Evolutionary conservation across 2,797 vertebrate genomes (phyloP).

Genomic region (Balearica regulorum): DNA sequence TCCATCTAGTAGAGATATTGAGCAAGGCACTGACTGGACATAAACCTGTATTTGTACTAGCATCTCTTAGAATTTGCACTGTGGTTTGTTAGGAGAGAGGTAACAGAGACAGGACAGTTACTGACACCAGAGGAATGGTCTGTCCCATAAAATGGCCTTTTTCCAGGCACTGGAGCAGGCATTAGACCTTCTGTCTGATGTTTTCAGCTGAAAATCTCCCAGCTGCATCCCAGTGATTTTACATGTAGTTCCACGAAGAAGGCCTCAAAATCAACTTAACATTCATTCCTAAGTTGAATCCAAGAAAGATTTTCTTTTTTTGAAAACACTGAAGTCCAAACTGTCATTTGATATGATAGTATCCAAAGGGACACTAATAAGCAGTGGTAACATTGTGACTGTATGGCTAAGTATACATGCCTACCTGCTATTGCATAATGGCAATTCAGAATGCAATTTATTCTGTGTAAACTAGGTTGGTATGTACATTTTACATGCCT

Average conservation of each 20-base stretch:
- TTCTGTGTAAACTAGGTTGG: not conserved
- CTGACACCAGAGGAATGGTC: fast-evolving
- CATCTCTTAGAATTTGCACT: not conserved
- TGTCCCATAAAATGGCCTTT: not conserved
- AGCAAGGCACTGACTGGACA: fast-evolving
- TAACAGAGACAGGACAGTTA: not conserved
- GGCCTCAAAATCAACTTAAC: not conserved
- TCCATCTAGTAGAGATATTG: not conserved
- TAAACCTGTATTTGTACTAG: not conserved
- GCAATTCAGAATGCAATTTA: not conserved
- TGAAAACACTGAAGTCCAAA: not conserved
- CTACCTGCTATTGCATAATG: not conserved
- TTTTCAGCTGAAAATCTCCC: not conserved
- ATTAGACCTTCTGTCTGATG: not conserved
- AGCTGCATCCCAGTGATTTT: not conserved
- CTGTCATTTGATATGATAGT: not conserved
- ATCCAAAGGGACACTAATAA: not conserved
- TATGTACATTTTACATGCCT: not conserved
- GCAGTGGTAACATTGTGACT: not conserved
- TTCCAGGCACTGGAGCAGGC: not conserved
- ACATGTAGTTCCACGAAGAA: not conserved
- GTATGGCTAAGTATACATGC: not conserved
- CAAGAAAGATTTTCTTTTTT: not conserved
- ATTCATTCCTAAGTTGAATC: not conserved
- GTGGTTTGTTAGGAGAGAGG: not conserved